These are phyloP conservation scores for Elysia chlorotica DNA, from an alignment of 1,140 invertebrate species.

Conservation along the genomic window DNA sequence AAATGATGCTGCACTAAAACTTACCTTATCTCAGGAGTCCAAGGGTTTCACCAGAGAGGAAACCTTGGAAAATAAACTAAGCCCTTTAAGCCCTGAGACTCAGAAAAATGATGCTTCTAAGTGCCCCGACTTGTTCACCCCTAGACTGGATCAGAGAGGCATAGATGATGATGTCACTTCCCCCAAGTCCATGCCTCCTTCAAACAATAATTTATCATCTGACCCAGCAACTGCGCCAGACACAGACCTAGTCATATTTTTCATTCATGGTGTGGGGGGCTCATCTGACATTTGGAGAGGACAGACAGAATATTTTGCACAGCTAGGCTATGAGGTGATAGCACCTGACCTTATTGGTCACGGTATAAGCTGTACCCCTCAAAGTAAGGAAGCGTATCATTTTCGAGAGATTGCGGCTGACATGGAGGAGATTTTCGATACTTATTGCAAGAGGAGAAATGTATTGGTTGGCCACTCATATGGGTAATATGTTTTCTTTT, in stretches of 20 bases:
- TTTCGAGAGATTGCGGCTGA: conserved; percentile 72
- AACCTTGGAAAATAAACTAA: not conserved
- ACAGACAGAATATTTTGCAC: conserved; percentile 70
- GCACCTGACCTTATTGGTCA: conserved; percentile 77
- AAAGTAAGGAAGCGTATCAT: conserved; percentile 67
- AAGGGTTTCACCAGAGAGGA: not conserved
- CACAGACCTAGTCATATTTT: conserved; percentile 64
- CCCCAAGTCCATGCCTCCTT: not conserved
- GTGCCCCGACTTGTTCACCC: not conserved
- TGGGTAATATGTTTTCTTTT: no score
- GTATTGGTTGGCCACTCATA: conserved; percentile 71
- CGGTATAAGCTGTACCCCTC: conserved; percentile 72
- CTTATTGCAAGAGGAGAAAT: conserved; percentile 62
- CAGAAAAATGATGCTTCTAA: not conserved
- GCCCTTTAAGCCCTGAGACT: not conserved
- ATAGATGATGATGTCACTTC: no score
- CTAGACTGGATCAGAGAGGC: not conserved
- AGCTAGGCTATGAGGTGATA: conserved; percentile 71
- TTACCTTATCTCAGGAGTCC: not conserved
- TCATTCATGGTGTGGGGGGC: conserved; percentile 76
- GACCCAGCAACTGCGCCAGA: not conserved
- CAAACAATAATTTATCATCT: not conserved
- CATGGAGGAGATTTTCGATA: conserved; percentile 70
- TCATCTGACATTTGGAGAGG: conserved; percentile 73
- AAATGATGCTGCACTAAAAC: not conserved